These are phyloP conservation scores for Leguminivora glycinivorella DNA, from an alignment of 1,140 invertebrate genomes.

Conservation along the genomic window DNA sequence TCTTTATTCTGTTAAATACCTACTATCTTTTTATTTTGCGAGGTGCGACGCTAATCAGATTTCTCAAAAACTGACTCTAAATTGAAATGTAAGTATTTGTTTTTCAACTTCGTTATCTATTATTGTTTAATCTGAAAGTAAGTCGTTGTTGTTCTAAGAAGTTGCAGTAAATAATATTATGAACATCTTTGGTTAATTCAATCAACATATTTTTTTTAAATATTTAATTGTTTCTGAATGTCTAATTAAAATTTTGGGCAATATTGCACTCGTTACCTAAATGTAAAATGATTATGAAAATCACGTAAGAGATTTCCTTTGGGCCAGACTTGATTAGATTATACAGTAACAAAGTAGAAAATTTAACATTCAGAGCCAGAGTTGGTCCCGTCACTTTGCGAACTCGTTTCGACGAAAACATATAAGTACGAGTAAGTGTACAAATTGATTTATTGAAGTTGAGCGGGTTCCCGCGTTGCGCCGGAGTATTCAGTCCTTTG, in stretches of 20 bases:
- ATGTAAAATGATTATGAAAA: not conserved
- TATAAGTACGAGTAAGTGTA: conserved; percentile 74
- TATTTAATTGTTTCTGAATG: conserved; percentile 32
- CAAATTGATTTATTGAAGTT: conserved; percentile 79
- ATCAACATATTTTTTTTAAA: no score
- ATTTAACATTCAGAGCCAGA: conserved; percentile 47
- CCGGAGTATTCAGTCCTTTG: conserved; percentile 73
- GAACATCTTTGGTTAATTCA: no score
- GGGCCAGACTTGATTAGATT: conserved; percentile 14
- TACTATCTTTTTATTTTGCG: not conserved
- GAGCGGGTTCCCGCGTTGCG: conserved; percentile 66
- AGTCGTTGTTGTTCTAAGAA: no score
- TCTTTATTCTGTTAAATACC: not conserved
- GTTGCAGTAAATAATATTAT: no score
- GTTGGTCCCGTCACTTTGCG: conserved; percentile 53
- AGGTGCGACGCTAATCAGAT: no score
- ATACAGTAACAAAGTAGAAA: conserved; percentile 26
- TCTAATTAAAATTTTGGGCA: conserved; percentile 23
- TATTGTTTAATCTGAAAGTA: no score
- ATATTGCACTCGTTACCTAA: not conserved
- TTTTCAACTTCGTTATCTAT: no score
- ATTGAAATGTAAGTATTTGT: no score
- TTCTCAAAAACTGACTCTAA: no score
- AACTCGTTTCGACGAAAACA: conserved; percentile 55
- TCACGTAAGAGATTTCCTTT: conserved; percentile 25